Base-by-base conservation (phyloP, 2,113 vertebrate species). In the Mustelus asterias region DNA sequence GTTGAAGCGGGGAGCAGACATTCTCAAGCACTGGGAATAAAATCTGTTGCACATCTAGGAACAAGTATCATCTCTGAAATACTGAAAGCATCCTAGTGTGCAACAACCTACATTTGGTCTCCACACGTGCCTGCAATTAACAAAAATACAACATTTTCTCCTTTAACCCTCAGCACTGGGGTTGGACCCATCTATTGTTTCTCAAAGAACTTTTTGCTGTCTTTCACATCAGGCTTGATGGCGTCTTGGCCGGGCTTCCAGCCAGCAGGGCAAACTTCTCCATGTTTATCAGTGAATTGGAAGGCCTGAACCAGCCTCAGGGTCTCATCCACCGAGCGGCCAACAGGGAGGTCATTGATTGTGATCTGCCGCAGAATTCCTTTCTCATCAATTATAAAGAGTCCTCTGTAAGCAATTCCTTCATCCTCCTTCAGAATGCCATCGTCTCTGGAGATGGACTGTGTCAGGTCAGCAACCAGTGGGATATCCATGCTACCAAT, bases 171-270 rank as follows among this genome's bases (percentile, higher is more conserved):
- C 20, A 13, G 18, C 6, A 14, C 65, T 26, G 13, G 41, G 9
- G 22, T 89, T 69, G 9, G 22, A 37, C 33, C 48, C 0, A 20
- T 2, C 65, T 70, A 41, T 97, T 99, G 98, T 96, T 99, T 98
- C 95, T 98, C 97, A 96, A 99, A 99, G 96, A 97, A 99, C 0
- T 97, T 97, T 97, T 99, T 99, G 98, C 98, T 99, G 96, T 98
- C 98, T 14, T 98, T 96, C 14, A 99, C 98, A 0, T 98, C 98
- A 0, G 98, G 98, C 96, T 98, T 96, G 96, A 99, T 99, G 3
- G 99, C 99, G 96, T 98, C 98, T 0, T 97, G 98, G 6, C 99
- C 99, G 0, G 98, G 98, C 96, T 98, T 98, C 99, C 99, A 99
- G 96, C 98, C 98, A 65, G 98, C 99, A 0, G 98, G 98, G 96